phyloP scores from a whole-genome alignment of 2,888 invertebrate genomes.

The Cheilosia pagana region DNA sequence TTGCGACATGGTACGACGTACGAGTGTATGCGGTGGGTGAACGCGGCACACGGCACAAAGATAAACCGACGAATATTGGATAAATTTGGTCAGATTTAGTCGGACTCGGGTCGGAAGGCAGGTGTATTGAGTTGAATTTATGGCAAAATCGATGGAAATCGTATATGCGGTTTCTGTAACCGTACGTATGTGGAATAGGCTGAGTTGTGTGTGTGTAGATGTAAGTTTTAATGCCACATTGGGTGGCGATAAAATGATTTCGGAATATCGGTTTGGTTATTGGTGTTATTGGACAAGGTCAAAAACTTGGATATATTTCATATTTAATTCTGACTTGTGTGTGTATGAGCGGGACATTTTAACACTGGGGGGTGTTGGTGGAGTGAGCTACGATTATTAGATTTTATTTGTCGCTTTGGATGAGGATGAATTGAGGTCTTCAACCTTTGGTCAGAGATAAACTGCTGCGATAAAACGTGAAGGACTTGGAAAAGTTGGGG shows the following conservation, averaged over 20 bases:
- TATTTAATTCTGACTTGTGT: slow-evolving; percentile 51
- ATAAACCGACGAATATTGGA: slow-evolving; percentile 60
- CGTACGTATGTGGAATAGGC: background rate
- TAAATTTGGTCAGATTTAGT: slow-evolving; percentile 60
- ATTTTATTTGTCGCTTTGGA: background rate
- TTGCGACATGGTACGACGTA: slow-evolving; percentile 20
- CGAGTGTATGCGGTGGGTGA: slow-evolving; percentile 2
- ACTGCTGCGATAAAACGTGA: no score
- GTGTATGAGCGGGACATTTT: slow-evolving; percentile 23
- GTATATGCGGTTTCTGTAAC: slow-evolving; percentile 48
- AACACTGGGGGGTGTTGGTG: slow-evolving; percentile 19
- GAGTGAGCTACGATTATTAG: slow-evolving; percentile 35
- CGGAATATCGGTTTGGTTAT: slow-evolving; percentile 29
- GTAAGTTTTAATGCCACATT: slow-evolving; percentile 57
- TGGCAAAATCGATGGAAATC: slow-evolving; percentile 65
- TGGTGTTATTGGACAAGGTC: slow-evolving; percentile 59
- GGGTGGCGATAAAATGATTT: slow-evolving; percentile 60
- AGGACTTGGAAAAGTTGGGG: no score
- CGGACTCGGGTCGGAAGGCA: slow-evolving; percentile 16
- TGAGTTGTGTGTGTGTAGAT: slow-evolving; percentile 21
- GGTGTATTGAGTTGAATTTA: slow-evolving; percentile 64
- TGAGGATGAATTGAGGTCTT: background rate
- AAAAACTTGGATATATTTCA: slow-evolving; percentile 51
- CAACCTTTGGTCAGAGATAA: no score
- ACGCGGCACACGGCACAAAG: slow-evolving; percentile 31